Evolutionary conservation across 92 coral and sea anemone species (phyloP).

Genomic region (Meandrina meandrites): DNA sequence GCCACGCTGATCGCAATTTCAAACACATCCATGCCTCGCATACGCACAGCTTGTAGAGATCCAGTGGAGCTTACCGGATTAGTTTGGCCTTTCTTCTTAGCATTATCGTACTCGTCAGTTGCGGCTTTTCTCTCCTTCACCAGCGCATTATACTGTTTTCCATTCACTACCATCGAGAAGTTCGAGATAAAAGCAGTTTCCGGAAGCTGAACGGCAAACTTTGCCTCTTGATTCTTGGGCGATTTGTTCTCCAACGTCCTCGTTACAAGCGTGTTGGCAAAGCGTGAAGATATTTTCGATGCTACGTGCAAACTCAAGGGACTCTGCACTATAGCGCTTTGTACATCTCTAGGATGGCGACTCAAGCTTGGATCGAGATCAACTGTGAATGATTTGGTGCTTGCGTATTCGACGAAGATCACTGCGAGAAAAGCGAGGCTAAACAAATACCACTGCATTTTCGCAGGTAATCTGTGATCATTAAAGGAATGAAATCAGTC

Average conservation of each 20-base stretch:
- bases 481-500: not conserved
- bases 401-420: not conserved
- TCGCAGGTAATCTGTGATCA: not conserved
- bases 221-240: conserved; percentile 23
- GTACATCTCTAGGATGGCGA: conserved; percentile 28
- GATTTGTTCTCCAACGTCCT: conserved; percentile 45
- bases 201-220: conserved; percentile 50
- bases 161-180: conserved; percentile 57
- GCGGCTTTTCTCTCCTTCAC: conserved; percentile 51
- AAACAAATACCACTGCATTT: conserved; percentile 3
- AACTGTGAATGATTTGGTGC: conserved; percentile 22
- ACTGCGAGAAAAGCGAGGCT: conserved; percentile 10
- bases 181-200: conserved; percentile 59
- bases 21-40: conserved; percentile 54
- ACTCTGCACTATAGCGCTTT: not conserved
- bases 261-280: conserved; percentile 46
- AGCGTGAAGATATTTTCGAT: conserved; percentile 50
- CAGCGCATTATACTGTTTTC: conserved; percentile 19
- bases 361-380: conserved; percentile 5
- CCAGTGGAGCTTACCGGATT: conserved; percentile 34
- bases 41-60: conserved; percentile 18
- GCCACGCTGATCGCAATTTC: conserved; percentile 43
- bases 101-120: conserved; percentile 40
- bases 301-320: conserved; percentile 26
- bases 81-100: conserved; percentile 34